phyloP scores from a whole-genome alignment of 2,888 invertebrate genomes.

The Actias luna region DNA sequence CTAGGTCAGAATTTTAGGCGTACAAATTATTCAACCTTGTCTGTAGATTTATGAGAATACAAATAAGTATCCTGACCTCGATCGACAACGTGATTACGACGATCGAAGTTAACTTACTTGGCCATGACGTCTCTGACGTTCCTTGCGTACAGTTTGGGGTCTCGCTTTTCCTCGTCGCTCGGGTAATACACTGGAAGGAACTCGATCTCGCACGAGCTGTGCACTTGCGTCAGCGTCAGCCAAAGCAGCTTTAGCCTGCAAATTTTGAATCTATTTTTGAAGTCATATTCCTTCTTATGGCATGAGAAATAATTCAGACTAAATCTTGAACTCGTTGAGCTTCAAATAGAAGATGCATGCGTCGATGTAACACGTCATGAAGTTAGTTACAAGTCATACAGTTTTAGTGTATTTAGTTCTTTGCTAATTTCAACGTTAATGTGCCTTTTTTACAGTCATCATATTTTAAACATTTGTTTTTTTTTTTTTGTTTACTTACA shows the following conservation, averaged over 20 bases:
- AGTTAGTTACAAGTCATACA: no score
- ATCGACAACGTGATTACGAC: background rate
- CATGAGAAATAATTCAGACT: no score
- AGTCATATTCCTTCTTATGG: no score
- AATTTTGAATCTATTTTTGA: no score
- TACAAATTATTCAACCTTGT: background rate
- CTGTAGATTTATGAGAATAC: background rate
- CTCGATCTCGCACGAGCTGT: slow-evolving; percentile 94
- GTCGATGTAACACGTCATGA: no score
- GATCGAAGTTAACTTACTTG: slow-evolving; percentile 81
- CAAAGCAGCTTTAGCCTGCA: slow-evolving; percentile 90
- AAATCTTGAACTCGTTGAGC: no score
- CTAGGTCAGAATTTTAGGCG: background rate
- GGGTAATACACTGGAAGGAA: slow-evolving; percentile 96
- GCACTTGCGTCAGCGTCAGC: slow-evolving; percentile 93
- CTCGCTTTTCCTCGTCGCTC: slow-evolving; percentile 90
- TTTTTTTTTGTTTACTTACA: no score
- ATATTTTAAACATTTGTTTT: no score
- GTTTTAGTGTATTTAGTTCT: no score
- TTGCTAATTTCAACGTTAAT: no score
- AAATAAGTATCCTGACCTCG: background rate
- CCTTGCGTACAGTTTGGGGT: slow-evolving; percentile 93
- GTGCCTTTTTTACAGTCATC: no score
- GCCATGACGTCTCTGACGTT: slow-evolving; percentile 96
- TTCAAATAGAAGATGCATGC: no score